phyloP scores from a whole-genome alignment of 35 echinoderm and acorn worm species.

The Apostichopus japonicus region DNA sequence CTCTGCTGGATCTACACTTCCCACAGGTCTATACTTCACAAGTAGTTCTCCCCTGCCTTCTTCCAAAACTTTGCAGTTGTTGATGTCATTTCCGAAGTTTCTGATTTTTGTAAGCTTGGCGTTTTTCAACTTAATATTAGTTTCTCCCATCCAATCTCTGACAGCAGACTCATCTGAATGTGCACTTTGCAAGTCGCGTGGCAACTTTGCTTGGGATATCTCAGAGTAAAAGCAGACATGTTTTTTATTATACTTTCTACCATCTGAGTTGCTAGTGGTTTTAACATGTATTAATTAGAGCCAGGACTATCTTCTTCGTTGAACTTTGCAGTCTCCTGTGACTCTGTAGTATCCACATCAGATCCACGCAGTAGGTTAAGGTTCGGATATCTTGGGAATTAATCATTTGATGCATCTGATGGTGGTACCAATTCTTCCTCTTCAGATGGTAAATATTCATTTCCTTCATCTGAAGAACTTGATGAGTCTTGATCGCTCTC shows the following conservation, averaged over 20 bases:
- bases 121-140: no score
- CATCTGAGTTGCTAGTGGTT: slow-evolving; percentile 52
- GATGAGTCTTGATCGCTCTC: background rate
- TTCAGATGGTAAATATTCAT: background rate
- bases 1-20: slow-evolving; percentile 38
- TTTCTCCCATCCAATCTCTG: no score
- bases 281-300: background rate
- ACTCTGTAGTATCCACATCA: background rate
- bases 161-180: no score
- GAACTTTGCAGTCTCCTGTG: background rate
- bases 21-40: slow-evolving; percentile 60
- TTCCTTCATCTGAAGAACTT: background rate
- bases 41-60: no score
- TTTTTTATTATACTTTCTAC: no score
- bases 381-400: background rate
- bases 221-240: no score
- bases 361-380: background rate
- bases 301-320: background rate
- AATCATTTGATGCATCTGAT: slow-evolving; percentile 42
- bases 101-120: no score
- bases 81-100: no score
- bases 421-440: slow-evolving; percentile 28
- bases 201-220: no score
- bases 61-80: no score
- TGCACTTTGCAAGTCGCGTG: no score